Percentiles rank a stretch among this genome's conserved stretches.
These are phyloP conservation scores for Neodon shergylaensis DNA, from an alignment of 2,113 vertebrate genomes.

Conservation along the genomic window DNA sequence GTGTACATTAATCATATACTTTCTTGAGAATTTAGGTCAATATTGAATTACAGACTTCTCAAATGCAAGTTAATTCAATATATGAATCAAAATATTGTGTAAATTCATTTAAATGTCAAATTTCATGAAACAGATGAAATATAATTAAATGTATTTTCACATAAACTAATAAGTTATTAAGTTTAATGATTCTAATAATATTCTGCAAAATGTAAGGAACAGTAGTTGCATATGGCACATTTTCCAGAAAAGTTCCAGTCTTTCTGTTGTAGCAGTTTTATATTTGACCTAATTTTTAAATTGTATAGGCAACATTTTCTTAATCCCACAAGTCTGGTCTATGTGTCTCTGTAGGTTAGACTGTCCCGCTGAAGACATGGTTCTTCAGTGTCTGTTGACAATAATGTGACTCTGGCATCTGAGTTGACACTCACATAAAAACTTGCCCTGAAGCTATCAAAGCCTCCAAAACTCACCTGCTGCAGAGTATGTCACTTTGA, in stretches of 20 bases:
- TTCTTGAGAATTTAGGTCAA: slow-evolving; percentile 31
- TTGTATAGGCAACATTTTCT: background rate
- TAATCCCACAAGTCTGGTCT: background rate
- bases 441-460: background rate
- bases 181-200: background rate
- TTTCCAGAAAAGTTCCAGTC: background rate
- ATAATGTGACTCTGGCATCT: background rate
- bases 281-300: slow-evolving; percentile 31
- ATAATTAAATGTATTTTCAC: background rate
- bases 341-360: background rate
- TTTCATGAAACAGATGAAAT: background rate
- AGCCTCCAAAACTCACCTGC: background rate
- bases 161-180: background rate
- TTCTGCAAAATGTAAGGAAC: background rate
- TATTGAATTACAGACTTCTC: slow-evolving; percentile 35
- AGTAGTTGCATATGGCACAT: background rate
- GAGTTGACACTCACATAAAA: background rate
- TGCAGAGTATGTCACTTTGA: slow-evolving; percentile 21
- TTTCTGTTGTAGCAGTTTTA: background rate
- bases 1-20: background rate
- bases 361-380: background rate
- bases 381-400: background rate
- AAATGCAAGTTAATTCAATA: background rate
- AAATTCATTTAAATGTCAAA: slow-evolving; percentile 45
- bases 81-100: background rate